Percentiles rank a stretch among this genome's conserved stretches.
Conservation (phyloP, 92 coral and sea anemone genomes). For the Paragorgia papillata region DNA sequence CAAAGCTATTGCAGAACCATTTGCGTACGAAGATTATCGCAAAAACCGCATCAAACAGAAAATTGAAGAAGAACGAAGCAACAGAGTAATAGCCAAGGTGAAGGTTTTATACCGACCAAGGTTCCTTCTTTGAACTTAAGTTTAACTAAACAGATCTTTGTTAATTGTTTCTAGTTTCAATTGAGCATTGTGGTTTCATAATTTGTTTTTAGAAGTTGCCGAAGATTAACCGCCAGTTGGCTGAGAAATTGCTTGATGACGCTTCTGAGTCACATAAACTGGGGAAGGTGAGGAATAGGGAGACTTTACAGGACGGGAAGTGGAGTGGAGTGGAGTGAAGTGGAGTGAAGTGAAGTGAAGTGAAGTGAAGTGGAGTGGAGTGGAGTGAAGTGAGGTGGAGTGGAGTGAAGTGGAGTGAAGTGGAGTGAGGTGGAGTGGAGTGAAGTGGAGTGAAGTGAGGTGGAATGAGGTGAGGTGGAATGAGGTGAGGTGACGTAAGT, state of each 20-base stretch:
- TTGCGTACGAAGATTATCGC: slow-evolving; percentile 95
- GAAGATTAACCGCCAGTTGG: slow-evolving; percentile 77
- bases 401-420: too few relatives aligned
- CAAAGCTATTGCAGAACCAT: slow-evolving; percentile 92
- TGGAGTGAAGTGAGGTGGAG: too few relatives aligned
- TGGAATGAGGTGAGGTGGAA: slow-evolving; percentile 4
- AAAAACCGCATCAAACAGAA: slow-evolving; percentile 88
- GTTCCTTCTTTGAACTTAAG: too few relatives aligned
- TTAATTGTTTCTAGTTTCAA: too few relatives aligned
- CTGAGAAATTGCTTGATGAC: slow-evolving; percentile 80
- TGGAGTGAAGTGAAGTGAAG: too few relatives aligned
- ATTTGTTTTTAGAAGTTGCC: slow-evolving; percentile 77
- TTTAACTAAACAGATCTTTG: too few relatives aligned
- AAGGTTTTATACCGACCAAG: neutral
- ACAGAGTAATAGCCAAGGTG: slow-evolving; percentile 88
- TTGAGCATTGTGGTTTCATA: too few relatives aligned
- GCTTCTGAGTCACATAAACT: slow-evolving; percentile 50
- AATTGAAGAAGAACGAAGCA: slow-evolving; percentile 86
- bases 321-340: too few relatives aligned
- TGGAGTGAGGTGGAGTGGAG: too few relatives aligned
- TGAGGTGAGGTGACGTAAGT: slow-evolving; percentile 5
- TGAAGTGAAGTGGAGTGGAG: too few relatives aligned
- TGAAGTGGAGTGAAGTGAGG: slow-evolving; percentile 3
- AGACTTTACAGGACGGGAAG: too few relatives aligned
- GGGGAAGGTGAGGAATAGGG: slow-evolving; percentile 14